Evolutionary conservation across 2,797 vertebrate species (phyloP).

Genomic region (Antennarius maculatus): DNA sequence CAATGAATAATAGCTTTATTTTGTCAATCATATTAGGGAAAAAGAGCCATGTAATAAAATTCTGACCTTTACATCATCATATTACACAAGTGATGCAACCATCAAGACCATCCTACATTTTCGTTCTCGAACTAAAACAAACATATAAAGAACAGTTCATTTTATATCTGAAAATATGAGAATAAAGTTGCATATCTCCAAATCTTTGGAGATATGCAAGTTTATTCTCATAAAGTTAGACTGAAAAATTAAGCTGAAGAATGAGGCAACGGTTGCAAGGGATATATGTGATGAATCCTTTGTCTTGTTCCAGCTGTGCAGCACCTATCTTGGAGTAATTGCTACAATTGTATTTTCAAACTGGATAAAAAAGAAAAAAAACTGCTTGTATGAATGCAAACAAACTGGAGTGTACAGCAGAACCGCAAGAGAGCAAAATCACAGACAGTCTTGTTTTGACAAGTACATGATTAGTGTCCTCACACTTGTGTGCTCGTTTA

Average conservation of each 20-base stretch:
- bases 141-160: neutral
- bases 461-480: conserved; percentile 73
- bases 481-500: conserved; percentile 57
- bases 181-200: conserved; percentile 32
- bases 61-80: neutral
- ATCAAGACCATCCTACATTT: conserved; percentile 22
- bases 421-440: conserved; percentile 51
- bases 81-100: conserved; percentile 13
- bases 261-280: conserved; percentile 75
- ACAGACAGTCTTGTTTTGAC: conserved; percentile 72
- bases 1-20: neutral
- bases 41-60: neutral
- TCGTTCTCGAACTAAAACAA: conserved; percentile 2
- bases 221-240: neutral
- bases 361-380: conserved; percentile 64
- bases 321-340: conserved; percentile 85
- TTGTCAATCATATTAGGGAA: neutral
- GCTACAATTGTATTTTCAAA: conserved; percentile 86
- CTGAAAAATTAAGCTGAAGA: conserved; percentile 60
- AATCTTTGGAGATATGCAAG: conserved; percentile 21
- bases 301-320: conserved; percentile 83
- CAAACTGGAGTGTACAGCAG: conserved; percentile 77
- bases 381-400: conserved; percentile 81
- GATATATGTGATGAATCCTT: conserved; percentile 76
- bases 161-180: conserved; percentile 14